A percentile compares a stretch with the other conserved stretches of the same genome.
phyloP scores from a whole-genome alignment of 2,888 invertebrate species.

The Trilocha varians region DNA sequence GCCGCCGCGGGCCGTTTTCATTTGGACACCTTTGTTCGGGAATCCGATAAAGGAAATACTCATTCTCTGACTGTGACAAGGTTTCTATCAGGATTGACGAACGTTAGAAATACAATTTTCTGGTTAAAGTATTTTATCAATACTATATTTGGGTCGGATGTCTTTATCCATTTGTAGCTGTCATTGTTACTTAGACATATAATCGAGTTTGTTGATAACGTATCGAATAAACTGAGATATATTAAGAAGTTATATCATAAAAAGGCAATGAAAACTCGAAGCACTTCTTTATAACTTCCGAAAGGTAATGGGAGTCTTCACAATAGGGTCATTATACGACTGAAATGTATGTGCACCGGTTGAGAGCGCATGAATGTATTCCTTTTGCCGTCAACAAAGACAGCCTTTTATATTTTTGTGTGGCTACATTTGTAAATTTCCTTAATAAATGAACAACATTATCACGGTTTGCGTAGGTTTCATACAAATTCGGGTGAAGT shows the following conservation, averaged over 20 bases:
- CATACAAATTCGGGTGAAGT: slow-evolving; percentile 63
- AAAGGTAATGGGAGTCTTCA: slow-evolving; percentile 25
- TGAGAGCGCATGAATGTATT: slow-evolving; percentile 53
- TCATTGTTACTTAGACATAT: neutral
- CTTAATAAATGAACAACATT: slow-evolving; percentile 67
- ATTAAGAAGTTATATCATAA: slow-evolving; percentile 5
- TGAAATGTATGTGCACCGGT: slow-evolving; percentile 33
- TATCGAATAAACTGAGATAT: neutral
- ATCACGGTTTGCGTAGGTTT: slow-evolving; percentile 56
- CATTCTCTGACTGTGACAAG: slow-evolving; percentile 1
- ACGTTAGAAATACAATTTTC: neutral
- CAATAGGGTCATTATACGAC: slow-evolving; percentile 44
- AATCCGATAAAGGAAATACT: slow-evolving; percentile 27
- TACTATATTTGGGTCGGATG: too few relatives aligned
- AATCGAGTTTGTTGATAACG: neutral
- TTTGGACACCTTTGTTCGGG: slow-evolving; percentile 28
- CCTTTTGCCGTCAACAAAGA: slow-evolving; percentile 51
- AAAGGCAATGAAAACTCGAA: slow-evolving; percentile 23
- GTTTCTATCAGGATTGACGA: neutral
- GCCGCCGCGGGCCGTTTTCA: slow-evolving; percentile 25
- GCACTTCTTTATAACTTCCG: slow-evolving; percentile 20
- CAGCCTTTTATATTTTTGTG: slow-evolving; percentile 58
- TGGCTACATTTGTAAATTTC: slow-evolving; percentile 52
- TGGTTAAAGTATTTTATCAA: neutral
- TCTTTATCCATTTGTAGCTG: too few relatives aligned